Evolutionary conservation across 1,140 invertebrate genomes (phyloP), one percentile per base, ranked within the genome.

Genomic region (Aphelenchoides avenae): DNA sequence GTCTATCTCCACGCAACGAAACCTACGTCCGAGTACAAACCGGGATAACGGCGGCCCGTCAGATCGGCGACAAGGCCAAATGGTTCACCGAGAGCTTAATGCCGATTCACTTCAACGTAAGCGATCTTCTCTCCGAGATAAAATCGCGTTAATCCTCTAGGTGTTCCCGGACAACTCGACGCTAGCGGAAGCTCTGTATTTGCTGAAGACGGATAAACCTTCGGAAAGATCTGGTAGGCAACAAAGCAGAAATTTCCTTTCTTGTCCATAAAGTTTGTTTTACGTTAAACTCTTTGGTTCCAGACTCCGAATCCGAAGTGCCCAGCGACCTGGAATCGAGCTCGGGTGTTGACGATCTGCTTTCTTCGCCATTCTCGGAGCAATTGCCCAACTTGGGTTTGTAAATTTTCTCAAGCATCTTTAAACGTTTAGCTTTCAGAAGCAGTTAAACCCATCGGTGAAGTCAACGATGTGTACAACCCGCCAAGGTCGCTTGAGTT

Each of bases 1-100:
- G 89, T 0, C 79, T 99, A 1, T 91, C 89, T 11, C 95, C 95
- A 0, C 89, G 85, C 60, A 99, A 99, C 81, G 89, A 96, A 27
- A 91, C 93, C 5, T 98, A 96, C 72, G 82, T 95, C 29, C 83
- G 95, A 29, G 89, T 98, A 4, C 92, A 98, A 71, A 97, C 92
- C 0, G 94, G 81, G 24, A 74, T 98, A 13, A 88, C 87, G 78
- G 91, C 95, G 80, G 91, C 93, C 1, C 24, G 86, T 9, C 86
- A 93, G 75, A 89, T 98, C 56, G 95, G 95, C 4, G 94, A 98
- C 78, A 98, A 98, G 78, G 81, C 87, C 1, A 92, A 93, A 77
- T 97, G 93, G 93, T 85, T 82, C 62, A 85, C 88, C 9, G 85
- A 90, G 52, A 81, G 83, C 5, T 79, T 98, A 20, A 91, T 95